Percentiles rank a stretch among this genome's conserved stretches.
Conservation (phyloP, 2,113 vertebrate species). For the Hippocampus mohnikei region DNA sequence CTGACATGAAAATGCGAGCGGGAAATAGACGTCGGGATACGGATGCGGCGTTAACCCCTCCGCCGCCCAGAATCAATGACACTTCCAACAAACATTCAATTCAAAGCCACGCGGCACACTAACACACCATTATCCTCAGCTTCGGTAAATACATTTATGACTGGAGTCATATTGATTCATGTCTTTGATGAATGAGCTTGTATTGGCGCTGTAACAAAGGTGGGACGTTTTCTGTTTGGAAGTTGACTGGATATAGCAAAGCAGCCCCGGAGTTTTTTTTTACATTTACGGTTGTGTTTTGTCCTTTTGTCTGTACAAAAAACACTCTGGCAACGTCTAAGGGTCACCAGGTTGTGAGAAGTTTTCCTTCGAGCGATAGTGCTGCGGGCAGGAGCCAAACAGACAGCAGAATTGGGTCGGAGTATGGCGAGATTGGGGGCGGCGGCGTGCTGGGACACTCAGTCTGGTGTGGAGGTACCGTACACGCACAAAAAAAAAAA, state of each 20-base stretch:
- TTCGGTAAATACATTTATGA: neutral
- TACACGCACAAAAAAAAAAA: conserved; percentile 14
- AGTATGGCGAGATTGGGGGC: conserved; percentile 29
- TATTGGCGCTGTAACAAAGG: neutral
- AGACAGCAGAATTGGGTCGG: conserved; percentile 49
- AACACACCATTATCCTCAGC: neutral
- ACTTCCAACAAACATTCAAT: neutral
- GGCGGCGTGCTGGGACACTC: conserved; percentile 47
- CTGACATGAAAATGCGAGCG: conserved; percentile 28
- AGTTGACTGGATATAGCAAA: neutral
- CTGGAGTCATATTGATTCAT: conserved; percentile 1
- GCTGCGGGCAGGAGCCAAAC: conserved; percentile 40
- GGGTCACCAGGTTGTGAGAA: conserved; percentile 27
- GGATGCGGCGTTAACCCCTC: conserved; percentile 43
- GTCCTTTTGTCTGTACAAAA: conserved; percentile 10
- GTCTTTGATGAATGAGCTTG: neutral
- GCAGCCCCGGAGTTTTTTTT: neutral
- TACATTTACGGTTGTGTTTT: conserved; percentile 3
- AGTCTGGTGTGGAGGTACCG: conserved; percentile 61
- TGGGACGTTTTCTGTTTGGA: neutral
- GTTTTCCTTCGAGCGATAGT: conserved; percentile 27
- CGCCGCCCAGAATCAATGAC: neutral
- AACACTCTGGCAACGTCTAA: conserved; percentile 14
- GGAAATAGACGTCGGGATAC: conserved; percentile 67
- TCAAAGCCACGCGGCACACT: neutral